These are phyloP conservation scores for Psittacula echo DNA, from an alignment of 2,797 vertebrate species.

Conservation along the genomic window DNA sequence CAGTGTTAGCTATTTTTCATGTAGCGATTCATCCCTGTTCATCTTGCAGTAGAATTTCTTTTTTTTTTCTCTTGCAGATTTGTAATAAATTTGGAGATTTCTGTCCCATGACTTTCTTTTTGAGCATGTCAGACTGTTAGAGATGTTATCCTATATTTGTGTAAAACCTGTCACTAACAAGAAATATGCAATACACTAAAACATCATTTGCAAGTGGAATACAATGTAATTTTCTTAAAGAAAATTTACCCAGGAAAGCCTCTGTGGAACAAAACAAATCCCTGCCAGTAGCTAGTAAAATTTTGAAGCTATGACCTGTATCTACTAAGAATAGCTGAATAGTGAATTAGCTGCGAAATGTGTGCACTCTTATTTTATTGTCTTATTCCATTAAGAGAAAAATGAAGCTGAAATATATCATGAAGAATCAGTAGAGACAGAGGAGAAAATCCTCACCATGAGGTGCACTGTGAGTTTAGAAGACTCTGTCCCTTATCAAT, in stretches of 20 bases:
- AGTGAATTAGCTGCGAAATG: not conserved
- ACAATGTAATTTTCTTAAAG: not conserved
- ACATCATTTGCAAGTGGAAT: not conserved
- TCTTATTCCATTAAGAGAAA: not conserved
- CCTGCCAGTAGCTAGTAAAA: not conserved
- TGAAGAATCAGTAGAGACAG: not conserved
- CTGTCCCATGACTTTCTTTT: not conserved
- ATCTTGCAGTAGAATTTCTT: not conserved
- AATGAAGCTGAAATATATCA: not conserved
- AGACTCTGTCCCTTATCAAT: not conserved
- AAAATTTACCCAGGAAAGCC: not conserved
- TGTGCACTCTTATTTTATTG: not conserved
- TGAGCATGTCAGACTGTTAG: not conserved
- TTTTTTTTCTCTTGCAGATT: not conserved
- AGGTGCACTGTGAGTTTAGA: constrained; percentile 4
- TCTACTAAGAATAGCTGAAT: not conserved
- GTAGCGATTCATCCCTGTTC: not conserved
- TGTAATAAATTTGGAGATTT: not conserved
- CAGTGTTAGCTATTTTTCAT: not conserved
- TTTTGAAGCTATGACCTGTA: not conserved
- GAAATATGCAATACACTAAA: not conserved
- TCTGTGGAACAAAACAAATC: not conserved
- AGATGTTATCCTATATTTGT: not conserved
- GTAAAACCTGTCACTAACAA: not conserved
- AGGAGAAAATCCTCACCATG: not conserved